phyloP scores from a whole-genome alignment of 2,113 vertebrate species.

The Halichoerus grypus region DNA sequence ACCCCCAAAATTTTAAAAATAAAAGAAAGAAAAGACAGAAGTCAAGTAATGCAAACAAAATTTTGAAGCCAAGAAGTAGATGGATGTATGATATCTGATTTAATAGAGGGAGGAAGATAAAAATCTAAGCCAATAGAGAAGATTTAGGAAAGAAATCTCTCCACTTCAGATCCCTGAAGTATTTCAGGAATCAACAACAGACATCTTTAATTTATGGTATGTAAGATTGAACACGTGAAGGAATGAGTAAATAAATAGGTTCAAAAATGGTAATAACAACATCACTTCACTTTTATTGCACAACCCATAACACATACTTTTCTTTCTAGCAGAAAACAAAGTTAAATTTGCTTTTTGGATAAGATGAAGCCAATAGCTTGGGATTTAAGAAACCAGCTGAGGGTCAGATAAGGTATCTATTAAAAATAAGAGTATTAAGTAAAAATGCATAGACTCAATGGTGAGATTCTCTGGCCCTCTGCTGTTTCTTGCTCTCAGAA shows the following conservation, averaged over 20 bases:
- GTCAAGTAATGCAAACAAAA: neutral
- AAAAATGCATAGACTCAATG: neutral
- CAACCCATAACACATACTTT: neutral
- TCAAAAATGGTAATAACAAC: neutral
- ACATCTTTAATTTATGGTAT: neutral
- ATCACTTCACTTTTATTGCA: neutral
- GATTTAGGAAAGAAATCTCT: neutral
- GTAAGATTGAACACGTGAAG: neutral
- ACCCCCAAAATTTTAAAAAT: neutral
- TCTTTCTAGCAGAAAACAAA: neutral
- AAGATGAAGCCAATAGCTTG: neutral
- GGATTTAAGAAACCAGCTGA: neutral
- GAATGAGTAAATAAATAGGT: neutral
- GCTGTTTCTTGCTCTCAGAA: neutral
- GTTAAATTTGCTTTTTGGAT: neutral
- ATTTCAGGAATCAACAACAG: neutral
- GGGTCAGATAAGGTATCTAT: no score
- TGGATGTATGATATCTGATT: neutral
- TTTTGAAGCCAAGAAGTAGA: neutral
- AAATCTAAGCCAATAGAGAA: neutral
- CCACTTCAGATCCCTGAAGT: neutral
- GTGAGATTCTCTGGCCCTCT: neutral
- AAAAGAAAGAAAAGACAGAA: neutral
- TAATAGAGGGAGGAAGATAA: neutral
- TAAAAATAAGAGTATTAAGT: neutral